phyloP scores from a whole-genome alignment of 2,888 invertebrate species.

The Eristalis tenax region DNA sequence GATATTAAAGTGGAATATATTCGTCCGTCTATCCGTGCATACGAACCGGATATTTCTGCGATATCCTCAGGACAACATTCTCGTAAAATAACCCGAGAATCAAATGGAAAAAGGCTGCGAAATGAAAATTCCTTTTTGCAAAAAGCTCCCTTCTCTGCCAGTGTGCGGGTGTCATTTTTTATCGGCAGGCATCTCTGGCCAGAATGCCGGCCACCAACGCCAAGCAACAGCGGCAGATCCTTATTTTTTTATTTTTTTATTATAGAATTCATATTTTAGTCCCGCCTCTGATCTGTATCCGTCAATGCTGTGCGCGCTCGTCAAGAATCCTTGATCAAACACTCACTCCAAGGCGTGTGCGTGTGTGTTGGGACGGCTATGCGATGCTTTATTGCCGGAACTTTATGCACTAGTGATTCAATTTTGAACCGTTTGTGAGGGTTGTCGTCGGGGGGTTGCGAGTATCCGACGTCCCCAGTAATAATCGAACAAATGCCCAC shows the following conservation, averaged over 20 bases:
- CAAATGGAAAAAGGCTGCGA: conserved; percentile 45
- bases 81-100: conserved; percentile 21
- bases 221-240: conserved; percentile 12
- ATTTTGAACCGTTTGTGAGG: conserved; percentile 15
- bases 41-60: conserved; percentile 23
- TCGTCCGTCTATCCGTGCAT: not conserved
- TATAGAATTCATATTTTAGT: conserved; percentile 61
- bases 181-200: not conserved
- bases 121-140: conserved; percentile 53
- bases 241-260: conserved; percentile 49
- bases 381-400: conserved; percentile 39
- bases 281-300: not conserved
- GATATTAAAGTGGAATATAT: conserved; percentile 57
- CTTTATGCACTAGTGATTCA: conserved; percentile 53
- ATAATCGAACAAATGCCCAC: conserved; percentile 28
- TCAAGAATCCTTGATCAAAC: not conserved
- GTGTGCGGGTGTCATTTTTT: not conserved
- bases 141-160: not conserved
- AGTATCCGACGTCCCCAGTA: conserved; percentile 5
- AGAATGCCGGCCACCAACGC: conserved; percentile 18
- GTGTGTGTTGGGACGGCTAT: not conserved
- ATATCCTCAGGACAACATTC: conserved; percentile 29
- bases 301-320: conserved; percentile 26
- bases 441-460: not conserved
- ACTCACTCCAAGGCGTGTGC: not conserved